Conservation (phyloP, 2,797 vertebrate genomes). For the Manis javanica region DNA sequence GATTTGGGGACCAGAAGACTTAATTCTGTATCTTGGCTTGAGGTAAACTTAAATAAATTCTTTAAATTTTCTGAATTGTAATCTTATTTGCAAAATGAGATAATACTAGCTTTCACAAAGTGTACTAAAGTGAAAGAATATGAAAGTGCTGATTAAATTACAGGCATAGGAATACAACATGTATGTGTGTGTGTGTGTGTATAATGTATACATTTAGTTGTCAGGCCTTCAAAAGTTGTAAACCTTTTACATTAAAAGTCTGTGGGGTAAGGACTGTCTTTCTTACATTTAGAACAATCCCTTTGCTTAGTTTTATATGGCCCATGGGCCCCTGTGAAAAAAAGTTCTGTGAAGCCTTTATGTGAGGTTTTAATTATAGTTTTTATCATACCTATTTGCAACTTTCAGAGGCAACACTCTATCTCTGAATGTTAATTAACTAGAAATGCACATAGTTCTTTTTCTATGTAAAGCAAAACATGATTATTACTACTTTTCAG, state of each 20-base stretch:
- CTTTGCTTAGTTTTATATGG: not conserved
- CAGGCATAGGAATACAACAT: not conserved
- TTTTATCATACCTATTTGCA: not conserved
- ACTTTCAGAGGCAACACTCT: not conserved
- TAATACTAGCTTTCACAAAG: not conserved
- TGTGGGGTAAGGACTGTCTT: not conserved
- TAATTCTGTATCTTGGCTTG: not conserved
- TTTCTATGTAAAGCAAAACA: not conserved
- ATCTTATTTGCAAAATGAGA: not conserved
- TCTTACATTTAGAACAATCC: not conserved
- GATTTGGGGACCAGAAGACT: not conserved
- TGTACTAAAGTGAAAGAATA: not conserved
- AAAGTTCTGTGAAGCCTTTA: not conserved
- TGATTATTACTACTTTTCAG: not conserved
- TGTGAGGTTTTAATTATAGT: not conserved
- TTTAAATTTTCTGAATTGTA: constrained; percentile 25
- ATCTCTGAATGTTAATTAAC: not conserved
- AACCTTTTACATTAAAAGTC: not conserved
- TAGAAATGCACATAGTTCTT: not conserved
- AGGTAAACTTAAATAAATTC: not conserved
- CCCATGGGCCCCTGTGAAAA: not conserved
- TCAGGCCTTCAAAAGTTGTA: not conserved
- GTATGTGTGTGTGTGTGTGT: not conserved
- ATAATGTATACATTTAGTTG: not conserved
- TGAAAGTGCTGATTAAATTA: not conserved